Conservation (phyloP, 2,888 invertebrate genomes). For the Stramonita haemastoma region DNA sequence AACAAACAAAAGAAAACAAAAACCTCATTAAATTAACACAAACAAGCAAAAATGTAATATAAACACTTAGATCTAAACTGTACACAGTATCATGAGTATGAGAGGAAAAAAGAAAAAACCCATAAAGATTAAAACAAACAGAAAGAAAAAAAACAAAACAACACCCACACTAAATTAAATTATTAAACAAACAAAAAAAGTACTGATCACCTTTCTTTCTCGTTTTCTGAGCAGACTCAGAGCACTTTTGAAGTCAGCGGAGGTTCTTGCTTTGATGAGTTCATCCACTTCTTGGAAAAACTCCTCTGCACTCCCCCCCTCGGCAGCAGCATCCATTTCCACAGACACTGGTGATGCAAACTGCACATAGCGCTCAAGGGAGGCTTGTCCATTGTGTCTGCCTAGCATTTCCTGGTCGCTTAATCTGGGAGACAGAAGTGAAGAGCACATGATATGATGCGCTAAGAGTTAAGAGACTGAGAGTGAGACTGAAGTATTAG, state of each 20-base stretch:
- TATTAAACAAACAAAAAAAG: not conserved
- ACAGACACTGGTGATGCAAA: constrained; percentile 34
- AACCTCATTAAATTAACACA: no score
- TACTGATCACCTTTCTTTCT: constrained; percentile 8
- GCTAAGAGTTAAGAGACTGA: not conserved
- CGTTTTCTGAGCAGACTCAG: constrained; percentile 70
- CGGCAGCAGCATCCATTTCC: constrained; percentile 21
- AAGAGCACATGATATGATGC: not conserved
- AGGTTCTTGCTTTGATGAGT: constrained; percentile 72
- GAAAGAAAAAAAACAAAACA: no score
- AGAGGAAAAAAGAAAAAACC: no score
- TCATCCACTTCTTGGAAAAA: constrained; percentile 72
- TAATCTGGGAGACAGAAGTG: not conserved
- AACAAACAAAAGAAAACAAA: no score
- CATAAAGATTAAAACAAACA: no score
- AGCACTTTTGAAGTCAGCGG: constrained; percentile 73
- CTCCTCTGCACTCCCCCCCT: constrained; percentile 33
- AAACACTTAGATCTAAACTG: no score
- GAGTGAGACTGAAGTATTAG: not conserved
- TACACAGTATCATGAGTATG: no score
- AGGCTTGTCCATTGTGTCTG: constrained; percentile 20
- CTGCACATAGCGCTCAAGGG: constrained; percentile 35
- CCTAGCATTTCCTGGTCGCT: not conserved
- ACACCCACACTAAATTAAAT: no score
- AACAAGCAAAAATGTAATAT: no score